A percentile compares a stretch with the other conserved stretches of the same genome.
phyloP scores from a whole-genome alignment of 2,888 invertebrate genomes.

The Timema podura region DNA sequence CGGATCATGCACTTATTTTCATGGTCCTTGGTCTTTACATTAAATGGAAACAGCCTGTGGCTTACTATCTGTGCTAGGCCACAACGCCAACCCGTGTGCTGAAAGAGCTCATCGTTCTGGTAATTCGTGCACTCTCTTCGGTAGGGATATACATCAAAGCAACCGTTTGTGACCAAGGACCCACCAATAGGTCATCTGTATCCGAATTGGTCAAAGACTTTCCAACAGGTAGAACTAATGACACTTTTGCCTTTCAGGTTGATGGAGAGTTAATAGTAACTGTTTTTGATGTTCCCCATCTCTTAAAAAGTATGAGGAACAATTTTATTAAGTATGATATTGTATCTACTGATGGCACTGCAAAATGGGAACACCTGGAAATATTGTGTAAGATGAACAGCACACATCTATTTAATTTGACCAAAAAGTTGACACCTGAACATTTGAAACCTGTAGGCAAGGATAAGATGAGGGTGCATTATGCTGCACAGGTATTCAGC shows the following conservation, averaged over 20 bases:
- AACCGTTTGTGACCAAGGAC: no score
- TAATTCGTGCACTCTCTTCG: background rate
- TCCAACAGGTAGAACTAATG: background rate
- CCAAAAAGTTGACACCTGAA: background rate
- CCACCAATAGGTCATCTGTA: no score
- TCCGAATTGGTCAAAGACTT: background rate
- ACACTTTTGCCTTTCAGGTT: background rate
- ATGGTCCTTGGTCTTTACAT: background rate
- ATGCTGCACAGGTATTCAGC: background rate
- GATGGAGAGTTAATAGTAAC: background rate
- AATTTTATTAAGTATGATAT: background rate
- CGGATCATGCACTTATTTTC: background rate
- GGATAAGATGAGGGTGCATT: background rate
- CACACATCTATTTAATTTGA: background rate
- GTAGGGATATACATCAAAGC: no score
- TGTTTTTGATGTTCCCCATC: background rate
- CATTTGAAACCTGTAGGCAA: background rate
- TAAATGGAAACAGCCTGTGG: background rate
- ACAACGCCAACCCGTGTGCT: background rate
- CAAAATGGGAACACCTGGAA: background rate
- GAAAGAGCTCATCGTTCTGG: background rate
- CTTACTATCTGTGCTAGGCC: no score
- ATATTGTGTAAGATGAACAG: background rate
- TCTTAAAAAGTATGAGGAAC: background rate
- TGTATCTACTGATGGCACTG: background rate